phyloP scores from a whole-genome alignment of 2,113 vertebrate genomes.

The Acrocephalus arundinaceus region DNA sequence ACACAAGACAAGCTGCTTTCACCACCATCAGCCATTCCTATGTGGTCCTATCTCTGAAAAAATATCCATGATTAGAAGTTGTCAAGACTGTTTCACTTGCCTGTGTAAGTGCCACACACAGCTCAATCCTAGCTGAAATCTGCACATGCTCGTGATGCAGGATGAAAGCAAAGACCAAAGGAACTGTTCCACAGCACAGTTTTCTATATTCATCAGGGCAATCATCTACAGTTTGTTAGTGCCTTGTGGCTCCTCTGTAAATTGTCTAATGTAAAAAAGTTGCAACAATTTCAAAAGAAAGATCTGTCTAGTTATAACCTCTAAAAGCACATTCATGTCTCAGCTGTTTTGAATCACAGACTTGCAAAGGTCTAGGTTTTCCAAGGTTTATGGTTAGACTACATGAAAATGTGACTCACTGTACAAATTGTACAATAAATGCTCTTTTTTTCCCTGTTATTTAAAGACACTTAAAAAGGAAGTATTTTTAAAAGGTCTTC shows the following conservation, averaged over 20 bases:
- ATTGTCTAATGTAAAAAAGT: neutral
- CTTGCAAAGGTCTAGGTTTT: neutral
- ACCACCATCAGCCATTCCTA: accelerated
- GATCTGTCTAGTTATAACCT: neutral
- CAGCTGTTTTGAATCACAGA: neutral
- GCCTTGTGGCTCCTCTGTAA: neutral
- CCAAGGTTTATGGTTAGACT: neutral
- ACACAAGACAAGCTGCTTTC: neutral
- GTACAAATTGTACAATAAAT: neutral
- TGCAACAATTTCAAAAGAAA: neutral
- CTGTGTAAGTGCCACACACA: neutral
- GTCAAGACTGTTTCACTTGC: neutral
- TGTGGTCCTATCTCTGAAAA: neutral
- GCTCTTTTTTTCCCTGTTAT: neutral
- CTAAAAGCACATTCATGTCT: neutral
- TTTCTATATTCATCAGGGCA: neutral
- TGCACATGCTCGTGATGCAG: neutral
- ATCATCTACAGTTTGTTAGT: neutral
- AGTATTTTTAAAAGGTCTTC: neutral
- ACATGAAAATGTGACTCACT: neutral
- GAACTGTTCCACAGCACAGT: neutral
- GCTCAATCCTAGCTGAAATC: neutral
- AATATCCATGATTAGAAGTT: neutral
- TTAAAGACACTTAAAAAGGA: neutral
- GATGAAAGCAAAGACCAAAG: neutral